These are phyloP conservation scores for Caenorhabditis sp. DNA, from an alignment of 2,888 invertebrate species.

Conservation along the genomic window DNA sequence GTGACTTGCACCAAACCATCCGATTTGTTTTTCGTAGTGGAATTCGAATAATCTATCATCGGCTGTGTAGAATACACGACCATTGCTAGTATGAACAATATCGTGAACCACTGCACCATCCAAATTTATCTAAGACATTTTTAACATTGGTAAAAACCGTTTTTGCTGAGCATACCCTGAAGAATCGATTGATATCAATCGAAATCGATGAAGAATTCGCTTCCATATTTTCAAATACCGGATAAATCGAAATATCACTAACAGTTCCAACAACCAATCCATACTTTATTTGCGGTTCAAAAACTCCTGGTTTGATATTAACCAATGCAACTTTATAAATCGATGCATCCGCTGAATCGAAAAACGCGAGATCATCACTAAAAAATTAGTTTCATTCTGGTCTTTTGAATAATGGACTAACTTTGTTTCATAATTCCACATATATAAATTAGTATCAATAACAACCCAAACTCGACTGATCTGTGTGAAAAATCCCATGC, in stretches of 20 bases:
- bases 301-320: conserved; percentile 78
- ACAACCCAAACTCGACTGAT: conserved; percentile 95
- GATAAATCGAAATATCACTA: conserved; percentile 88
- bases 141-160: not conserved
- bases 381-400: conserved; percentile 53
- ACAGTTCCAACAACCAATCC: conserved; percentile 91
- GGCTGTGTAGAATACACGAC: conserved; percentile 92
- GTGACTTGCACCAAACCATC: conserved; percentile 76
- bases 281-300: conserved; percentile 82
- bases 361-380: conserved; percentile 91
- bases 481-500: conserved; percentile 96
- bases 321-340: conserved; percentile 91
- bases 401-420: conserved; percentile 65
- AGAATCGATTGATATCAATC: conserved; percentile 75
- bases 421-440: conserved; percentile 96
- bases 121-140: conserved; percentile 49
- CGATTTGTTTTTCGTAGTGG: conserved; percentile 79
- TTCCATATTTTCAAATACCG: conserved; percentile 75
- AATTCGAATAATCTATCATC: conserved; percentile 95
- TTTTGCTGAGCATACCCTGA: conserved; percentile 78
- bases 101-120: conserved; percentile 62
- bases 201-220: conserved; percentile 14
- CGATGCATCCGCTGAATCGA: conserved; percentile 91
- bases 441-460: conserved; percentile 95
- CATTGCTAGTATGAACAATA: conserved; percentile 82